Percentiles rank a stretch among this genome's conserved stretches.
Evolutionary conservation across 2,888 invertebrate species (phyloP).

Genomic region (Microplitis manilae): DNA sequence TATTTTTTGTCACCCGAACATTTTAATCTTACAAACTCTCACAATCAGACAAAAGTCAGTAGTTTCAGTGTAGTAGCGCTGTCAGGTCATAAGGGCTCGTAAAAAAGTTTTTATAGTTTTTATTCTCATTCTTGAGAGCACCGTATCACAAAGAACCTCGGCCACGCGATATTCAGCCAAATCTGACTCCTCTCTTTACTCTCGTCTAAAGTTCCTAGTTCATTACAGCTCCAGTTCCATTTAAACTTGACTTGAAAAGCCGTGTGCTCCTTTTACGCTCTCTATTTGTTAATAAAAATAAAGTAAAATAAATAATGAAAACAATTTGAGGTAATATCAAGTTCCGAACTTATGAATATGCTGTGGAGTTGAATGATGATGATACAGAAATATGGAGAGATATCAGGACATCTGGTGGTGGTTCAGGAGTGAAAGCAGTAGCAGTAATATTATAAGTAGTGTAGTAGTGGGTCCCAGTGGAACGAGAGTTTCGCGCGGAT

Average conservation of each 20-base stretch:
- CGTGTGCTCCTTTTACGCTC: too few relatives aligned
- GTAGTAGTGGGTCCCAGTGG: constrained; percentile 11
- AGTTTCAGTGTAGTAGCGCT: neutral
- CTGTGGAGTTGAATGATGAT: too few relatives aligned
- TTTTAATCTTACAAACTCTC: neutral
- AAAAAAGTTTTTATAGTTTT: neutral
- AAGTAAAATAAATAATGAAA: too few relatives aligned
- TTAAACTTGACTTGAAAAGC: too few relatives aligned
- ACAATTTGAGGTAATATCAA: too few relatives aligned
- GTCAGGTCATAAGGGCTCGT: neutral
- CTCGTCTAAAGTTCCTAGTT: neutral
- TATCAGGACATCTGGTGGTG: too few relatives aligned
- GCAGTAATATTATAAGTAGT: neutral
- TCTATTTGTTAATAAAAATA: too few relatives aligned
- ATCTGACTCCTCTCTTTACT: neutral
- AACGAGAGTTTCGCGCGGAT: constrained; percentile 28
- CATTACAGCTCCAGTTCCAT: neutral
- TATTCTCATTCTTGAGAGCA: neutral
- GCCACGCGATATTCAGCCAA: neutral
- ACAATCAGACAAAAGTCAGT: neutral
- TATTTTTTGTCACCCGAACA: neutral
- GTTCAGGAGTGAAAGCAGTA: neutral
- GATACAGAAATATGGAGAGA: too few relatives aligned
- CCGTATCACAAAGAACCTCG: neutral
- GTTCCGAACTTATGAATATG: too few relatives aligned